Evolutionary conservation across 2,113 vertebrate genomes (phyloP).

Genomic region (Aegithalos caudatus): DNA sequence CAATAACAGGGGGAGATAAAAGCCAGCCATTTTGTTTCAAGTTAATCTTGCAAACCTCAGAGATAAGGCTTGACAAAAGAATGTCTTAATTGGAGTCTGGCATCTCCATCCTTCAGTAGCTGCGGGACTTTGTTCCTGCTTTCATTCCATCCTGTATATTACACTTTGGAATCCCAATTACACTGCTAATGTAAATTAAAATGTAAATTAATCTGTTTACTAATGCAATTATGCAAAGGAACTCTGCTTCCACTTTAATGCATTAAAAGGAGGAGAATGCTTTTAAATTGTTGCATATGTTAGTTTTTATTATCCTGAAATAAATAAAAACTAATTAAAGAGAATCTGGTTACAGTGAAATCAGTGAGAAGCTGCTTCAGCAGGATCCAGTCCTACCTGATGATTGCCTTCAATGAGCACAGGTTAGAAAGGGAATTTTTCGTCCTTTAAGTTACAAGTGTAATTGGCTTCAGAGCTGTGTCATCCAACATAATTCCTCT

Average conservation of each 20-base stretch:
- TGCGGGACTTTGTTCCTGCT: neutral
- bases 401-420: neutral
- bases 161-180: neutral
- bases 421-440: neutral
- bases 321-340: neutral
- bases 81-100: conserved; percentile 17
- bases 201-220: conserved; percentile 47
- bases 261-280: neutral
- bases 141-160: conserved; percentile 6
- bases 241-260: neutral
- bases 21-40: conserved; percentile 1
- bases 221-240: conserved; percentile 15
- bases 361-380: neutral
- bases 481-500: neutral
- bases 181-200: conserved; percentile 35
- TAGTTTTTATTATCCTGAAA: neutral
- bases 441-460: neutral
- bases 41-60: conserved; percentile 6
- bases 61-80: conserved; percentile 33
- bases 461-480: neutral
- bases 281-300: neutral
- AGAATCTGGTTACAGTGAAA: neutral
- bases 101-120: neutral
- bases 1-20: neutral
- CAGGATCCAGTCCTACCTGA: neutral